Percentiles rank a stretch among this genome's conserved stretches.
These are phyloP conservation scores for Drosophila limbata DNA, from an alignment of 2,888 invertebrate genomes.

Conservation along the genomic window DNA sequence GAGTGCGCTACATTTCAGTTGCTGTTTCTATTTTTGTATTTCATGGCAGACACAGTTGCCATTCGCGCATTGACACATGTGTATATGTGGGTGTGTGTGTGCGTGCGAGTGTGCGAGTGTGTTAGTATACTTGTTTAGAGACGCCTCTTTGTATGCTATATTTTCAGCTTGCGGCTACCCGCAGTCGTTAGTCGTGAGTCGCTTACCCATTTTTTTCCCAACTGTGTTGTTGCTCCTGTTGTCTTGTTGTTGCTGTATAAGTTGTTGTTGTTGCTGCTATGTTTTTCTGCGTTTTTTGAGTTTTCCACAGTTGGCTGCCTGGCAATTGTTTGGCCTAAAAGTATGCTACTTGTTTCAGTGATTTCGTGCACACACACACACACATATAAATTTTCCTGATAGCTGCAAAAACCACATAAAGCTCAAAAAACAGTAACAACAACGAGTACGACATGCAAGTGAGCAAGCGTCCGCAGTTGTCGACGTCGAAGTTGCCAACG, in stretches of 20 bases:
- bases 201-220: conserved; percentile 27
- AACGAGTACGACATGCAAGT: conserved; percentile 60
- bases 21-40: conserved; percentile 22
- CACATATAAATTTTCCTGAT: conserved; percentile 20
- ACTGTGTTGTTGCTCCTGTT: conserved; percentile 5
- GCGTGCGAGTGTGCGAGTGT: background rate
- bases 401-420: conserved; percentile 65
- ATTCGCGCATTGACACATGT: conserved; percentile 36
- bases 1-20: conserved; percentile 40
- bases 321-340: conserved; percentile 74
- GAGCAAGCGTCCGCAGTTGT: conserved; percentile 62
- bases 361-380: conserved; percentile 51
- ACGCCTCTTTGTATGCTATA: conserved; percentile 31
- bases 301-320: conserved; percentile 63
- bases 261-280: conserved; percentile 24
- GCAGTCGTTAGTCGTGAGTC: conserved; percentile 49
- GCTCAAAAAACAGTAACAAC: conserved; percentile 42
- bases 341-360: conserved; percentile 73
- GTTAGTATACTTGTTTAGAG: conserved; percentile 10
- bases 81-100: conserved; percentile 8
- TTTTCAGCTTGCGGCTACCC: conserved; percentile 55
- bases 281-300: conserved; percentile 48
- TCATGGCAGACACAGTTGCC: conserved; percentile 47
- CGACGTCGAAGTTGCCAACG: conserved; percentile 54
- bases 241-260: conserved; percentile 3